Conservation (phyloP, 2,113 vertebrate species). For the Lichenostomus cassidix region DNA sequence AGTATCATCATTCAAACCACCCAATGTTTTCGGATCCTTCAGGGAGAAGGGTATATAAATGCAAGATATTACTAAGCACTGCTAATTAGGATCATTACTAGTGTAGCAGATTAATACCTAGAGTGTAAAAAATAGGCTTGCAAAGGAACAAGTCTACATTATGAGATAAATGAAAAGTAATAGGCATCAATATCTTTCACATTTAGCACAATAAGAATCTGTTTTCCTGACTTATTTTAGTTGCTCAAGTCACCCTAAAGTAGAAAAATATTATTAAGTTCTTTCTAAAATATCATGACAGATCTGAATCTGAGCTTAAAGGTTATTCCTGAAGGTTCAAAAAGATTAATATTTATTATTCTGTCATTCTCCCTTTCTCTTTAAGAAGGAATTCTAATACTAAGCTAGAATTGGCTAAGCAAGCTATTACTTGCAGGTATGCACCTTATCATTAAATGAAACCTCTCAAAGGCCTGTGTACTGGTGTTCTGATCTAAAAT, state of each 20-base stretch:
- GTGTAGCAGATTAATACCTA: not conserved
- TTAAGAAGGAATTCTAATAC: not conserved
- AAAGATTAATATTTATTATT: not conserved
- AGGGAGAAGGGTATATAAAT: not conserved
- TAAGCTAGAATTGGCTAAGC: not conserved
- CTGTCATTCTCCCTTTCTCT: not conserved
- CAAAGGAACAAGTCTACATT: not conserved
- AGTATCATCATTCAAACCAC: not conserved
- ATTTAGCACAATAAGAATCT: not conserved
- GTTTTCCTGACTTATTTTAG: not conserved
- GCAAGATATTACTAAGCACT: not conserved
- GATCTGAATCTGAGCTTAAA: not conserved
- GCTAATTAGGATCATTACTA: not conserved
- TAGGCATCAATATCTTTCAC: not conserved
- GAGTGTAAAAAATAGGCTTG: not conserved
- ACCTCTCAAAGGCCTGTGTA: not conserved
- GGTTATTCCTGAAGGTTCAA: not conserved
- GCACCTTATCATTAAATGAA: not conserved
- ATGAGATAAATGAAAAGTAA: not conserved
- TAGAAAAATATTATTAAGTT: not conserved
- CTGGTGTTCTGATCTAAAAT: constrained; percentile 41
- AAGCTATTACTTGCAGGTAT: not conserved
- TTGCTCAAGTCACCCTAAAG: not conserved
- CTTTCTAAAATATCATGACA: not conserved
- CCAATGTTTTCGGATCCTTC: not conserved